Evolutionary conservation across 2,888 invertebrate species (phyloP).

Genomic region (Drosophila nr. perissopoda): DNA sequence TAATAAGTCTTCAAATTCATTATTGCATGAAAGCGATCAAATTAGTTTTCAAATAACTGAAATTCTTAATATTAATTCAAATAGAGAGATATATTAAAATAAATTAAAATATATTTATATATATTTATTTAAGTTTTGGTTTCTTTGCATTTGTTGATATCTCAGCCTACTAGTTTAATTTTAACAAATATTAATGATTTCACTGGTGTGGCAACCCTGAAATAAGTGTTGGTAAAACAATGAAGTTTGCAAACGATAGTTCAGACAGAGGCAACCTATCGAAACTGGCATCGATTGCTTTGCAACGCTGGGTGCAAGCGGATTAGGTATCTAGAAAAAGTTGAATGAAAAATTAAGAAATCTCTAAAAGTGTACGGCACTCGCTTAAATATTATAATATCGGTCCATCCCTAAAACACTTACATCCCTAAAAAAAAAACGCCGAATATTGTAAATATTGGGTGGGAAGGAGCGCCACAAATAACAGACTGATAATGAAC

Average conservation of each 20-base stretch:
- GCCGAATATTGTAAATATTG: slow-evolving; percentile 53
- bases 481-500: slow-evolving; percentile 57
- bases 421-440: slow-evolving; percentile 49
- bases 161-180: background rate
- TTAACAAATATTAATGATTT: too few species aligned
- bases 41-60: slow-evolving; percentile 58
- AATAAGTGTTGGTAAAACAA: background rate
- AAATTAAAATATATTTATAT: too few species aligned
- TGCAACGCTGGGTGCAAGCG: slow-evolving; percentile 37
- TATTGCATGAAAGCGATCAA: slow-evolving; percentile 31
- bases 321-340: slow-evolving; percentile 46
- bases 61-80: slow-evolving; percentile 42
- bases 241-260: slow-evolving; percentile 3
- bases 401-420: slow-evolving; percentile 62
- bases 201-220: slow-evolving; percentile 18
- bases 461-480: slow-evolving; percentile 6
- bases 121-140: background rate
- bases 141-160: too few species aligned
- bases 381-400: slow-evolving; percentile 44
- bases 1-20: background rate
- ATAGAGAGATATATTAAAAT: background rate
- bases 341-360: slow-evolving; percentile 45
- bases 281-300: slow-evolving; percentile 41
- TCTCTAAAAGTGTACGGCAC: slow-evolving; percentile 52
- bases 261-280: slow-evolving; percentile 13